Evolutionary conservation across 37 sponge, comb jelly and placozoan species (phyloP).

Genomic region (Oscarella lobularis): DNA sequence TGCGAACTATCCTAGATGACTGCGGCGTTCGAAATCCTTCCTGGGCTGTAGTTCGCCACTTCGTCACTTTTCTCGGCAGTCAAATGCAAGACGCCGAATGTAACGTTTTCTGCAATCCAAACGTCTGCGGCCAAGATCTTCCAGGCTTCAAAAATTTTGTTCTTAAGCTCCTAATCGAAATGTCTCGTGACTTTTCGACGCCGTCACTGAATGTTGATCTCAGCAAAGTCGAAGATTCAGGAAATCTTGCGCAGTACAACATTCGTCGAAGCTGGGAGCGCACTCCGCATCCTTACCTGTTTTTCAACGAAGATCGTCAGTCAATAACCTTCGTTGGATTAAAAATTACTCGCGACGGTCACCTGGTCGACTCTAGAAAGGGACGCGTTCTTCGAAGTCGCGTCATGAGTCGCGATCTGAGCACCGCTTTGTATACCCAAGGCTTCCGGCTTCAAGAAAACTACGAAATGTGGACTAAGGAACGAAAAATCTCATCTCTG

Average conservation of each 20-base stretch:
- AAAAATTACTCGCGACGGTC: not conserved
- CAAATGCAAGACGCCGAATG: not conserved
- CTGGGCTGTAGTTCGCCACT: not conserved
- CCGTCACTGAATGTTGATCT: not conserved
- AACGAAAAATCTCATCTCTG: not conserved
- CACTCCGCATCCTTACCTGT: constrained; percentile 6
- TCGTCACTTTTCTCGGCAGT: not conserved
- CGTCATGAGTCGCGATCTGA: not conserved
- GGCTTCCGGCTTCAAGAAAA: not conserved
- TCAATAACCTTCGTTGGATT: constrained; percentile 1
- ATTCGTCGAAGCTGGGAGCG: not conserved
- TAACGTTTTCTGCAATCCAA: not conserved
- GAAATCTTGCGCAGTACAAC: not conserved
- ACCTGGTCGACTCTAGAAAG: not conserved
- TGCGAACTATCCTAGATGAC: not conserved
- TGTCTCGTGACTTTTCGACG: constrained; percentile 6
- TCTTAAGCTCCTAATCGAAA: not conserved
- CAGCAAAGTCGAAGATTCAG: not conserved
- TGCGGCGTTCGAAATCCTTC: constrained; percentile 4
- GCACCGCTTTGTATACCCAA: not conserved
- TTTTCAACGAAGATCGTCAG: constrained; percentile 4
- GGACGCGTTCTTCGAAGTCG: not conserved
- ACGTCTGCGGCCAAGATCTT: not conserved
- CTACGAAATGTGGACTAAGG: not conserved
- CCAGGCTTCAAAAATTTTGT: not conserved